Conservation (phyloP, 2,888 invertebrate genomes). For the Cryptus viduatorius region DNA sequence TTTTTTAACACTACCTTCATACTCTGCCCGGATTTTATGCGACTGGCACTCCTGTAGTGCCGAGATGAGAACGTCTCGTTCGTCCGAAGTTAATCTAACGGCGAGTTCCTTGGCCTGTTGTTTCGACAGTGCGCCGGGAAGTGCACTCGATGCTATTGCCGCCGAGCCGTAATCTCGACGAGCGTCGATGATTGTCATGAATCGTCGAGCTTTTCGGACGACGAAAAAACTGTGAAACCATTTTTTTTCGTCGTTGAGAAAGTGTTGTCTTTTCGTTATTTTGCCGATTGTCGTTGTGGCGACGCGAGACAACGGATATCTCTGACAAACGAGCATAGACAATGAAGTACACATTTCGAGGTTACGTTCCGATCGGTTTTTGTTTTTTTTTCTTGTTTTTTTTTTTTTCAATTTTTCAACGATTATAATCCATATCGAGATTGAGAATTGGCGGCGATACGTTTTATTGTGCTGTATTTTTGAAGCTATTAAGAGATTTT, state of each 20-base stretch:
- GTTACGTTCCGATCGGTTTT: conserved; percentile 32
- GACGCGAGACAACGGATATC: conserved; percentile 57
- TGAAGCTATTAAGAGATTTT: neutral
- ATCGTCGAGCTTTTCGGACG: too few species aligned
- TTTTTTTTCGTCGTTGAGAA: neutral
- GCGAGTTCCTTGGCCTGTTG: conserved; percentile 91
- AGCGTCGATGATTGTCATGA: neutral
- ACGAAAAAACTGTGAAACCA: neutral
- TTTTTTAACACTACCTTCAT: conserved; percentile 85
- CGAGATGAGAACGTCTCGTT: conserved; percentile 89
- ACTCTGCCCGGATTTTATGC: conserved; percentile 90
- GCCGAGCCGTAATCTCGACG: conserved; percentile 66
- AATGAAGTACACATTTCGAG: conserved; percentile 71
- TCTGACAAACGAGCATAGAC: conserved; percentile 64
- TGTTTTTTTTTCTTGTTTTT: neutral
- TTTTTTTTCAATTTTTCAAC: neutral
- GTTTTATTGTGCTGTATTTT: neutral
- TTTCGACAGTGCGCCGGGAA: conserved; percentile 86
- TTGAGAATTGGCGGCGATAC: neutral
- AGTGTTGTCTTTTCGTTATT: conserved; percentile 36
- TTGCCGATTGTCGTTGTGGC: conserved; percentile 41
- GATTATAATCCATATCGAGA: conserved; percentile 25
- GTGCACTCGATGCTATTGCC: conserved; percentile 71
- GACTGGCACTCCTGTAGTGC: conserved; percentile 92
- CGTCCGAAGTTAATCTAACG: conserved; percentile 90